phyloP scores from a whole-genome alignment of 2,888 invertebrate genomes.

The Tetrapedia diversipes region DNA sequence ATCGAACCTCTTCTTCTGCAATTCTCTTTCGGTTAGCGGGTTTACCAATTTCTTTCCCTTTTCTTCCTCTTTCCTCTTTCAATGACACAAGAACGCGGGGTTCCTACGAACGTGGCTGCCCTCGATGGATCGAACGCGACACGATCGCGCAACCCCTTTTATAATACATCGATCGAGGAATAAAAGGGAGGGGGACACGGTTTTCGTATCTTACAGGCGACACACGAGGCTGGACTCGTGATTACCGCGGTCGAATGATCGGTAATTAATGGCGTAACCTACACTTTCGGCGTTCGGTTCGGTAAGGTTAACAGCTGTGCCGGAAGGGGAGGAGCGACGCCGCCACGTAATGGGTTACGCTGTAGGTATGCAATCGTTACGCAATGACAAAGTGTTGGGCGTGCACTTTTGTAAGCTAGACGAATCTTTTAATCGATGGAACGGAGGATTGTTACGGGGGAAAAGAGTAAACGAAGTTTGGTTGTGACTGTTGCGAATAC shows the following conservation, averaged over 20 bases:
- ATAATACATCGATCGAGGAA: conserved; percentile 35
- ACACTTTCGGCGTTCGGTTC: conserved; percentile 13
- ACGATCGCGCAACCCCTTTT: conserved; percentile 38
- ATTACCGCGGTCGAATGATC: conserved; percentile 28
- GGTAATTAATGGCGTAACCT: conserved; percentile 2
- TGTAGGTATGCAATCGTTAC: background rate
- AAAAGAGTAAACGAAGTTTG: no score
- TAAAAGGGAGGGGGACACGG: conserved; percentile 58
- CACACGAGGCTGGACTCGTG: background rate
- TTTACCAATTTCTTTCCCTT: no score
- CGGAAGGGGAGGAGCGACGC: conserved; percentile 29
- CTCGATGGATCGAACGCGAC: conserved; percentile 9
- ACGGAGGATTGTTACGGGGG: no score
- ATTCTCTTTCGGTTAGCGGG: no score
- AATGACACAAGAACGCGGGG: no score
- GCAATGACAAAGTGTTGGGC: background rate
- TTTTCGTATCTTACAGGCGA: conserved; percentile 37
- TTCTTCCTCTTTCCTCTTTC: no score
- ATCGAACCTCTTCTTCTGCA: background rate
- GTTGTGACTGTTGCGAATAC: no score
- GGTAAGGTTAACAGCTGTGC: background rate
- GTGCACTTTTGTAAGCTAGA: no score
- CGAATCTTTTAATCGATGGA: no score
- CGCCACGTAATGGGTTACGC: conserved; percentile 2
- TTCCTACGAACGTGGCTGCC: background rate